These are phyloP conservation scores for Rhopalosiphum padi DNA, from an alignment of 1,140 invertebrate genomes.

Conservation along the genomic window DNA sequence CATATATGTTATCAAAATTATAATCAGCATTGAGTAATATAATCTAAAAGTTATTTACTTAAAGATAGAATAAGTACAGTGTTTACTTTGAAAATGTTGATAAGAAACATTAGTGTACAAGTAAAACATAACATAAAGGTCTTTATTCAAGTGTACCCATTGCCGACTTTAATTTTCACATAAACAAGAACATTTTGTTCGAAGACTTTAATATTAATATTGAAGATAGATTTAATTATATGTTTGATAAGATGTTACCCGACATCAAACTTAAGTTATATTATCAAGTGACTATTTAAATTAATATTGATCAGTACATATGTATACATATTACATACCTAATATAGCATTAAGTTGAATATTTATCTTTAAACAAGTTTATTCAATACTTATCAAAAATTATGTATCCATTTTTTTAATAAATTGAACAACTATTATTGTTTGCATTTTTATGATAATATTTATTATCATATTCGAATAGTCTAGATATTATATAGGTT, in stretches of 20 bases:
- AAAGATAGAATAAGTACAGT: neutral
- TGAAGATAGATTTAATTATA: neutral
- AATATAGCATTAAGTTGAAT: no score
- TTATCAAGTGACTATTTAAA: neutral
- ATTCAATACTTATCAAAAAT: neutral
- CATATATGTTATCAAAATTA: neutral
- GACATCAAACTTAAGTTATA: neutral
- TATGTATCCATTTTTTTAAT: neutral
- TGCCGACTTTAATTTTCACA: neutral
- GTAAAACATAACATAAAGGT: neutral
- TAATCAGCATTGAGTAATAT: neutral
- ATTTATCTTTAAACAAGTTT: neutral
- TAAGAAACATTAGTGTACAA: neutral
- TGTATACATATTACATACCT: no score
- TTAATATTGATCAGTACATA: neutral
- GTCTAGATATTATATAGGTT: neutral
- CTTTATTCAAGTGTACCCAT: neutral
- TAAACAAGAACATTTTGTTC: neutral
- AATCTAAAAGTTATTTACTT: neutral
- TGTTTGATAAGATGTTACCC: neutral
- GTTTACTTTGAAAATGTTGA: neutral
- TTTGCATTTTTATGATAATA: neutral
- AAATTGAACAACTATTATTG: neutral
- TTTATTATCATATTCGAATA: neutral
- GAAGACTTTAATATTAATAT: neutral